A percentile compares a stretch with the other conserved stretches of the same genome.
Conservation (phyloP, 2,888 invertebrate genomes). For the Plagodis pulveraria region DNA sequence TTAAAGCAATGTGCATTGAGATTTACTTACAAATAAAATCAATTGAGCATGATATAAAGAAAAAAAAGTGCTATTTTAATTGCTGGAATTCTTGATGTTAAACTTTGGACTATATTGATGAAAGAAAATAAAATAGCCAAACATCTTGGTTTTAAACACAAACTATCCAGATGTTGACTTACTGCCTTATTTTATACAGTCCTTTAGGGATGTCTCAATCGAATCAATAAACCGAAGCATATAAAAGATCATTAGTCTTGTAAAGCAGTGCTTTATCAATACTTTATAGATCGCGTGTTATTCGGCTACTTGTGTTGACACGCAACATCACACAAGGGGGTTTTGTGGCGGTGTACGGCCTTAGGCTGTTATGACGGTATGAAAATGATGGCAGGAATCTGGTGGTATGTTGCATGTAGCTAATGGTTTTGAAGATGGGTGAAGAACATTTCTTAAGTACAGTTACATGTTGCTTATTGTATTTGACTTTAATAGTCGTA, state of each 20-base stretch:
- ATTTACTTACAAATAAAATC: too few relatives aligned
- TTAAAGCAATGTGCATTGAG: too few relatives aligned
- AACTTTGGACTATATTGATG: too few relatives aligned
- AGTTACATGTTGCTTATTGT: conserved; percentile 7
- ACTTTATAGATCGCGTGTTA: conserved; percentile 32
- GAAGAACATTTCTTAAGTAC: conserved; percentile 12
- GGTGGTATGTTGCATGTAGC: conserved; percentile 20
- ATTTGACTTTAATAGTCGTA: background rate
- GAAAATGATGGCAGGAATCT: conserved; percentile 23
- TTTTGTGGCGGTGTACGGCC: conserved; percentile 23
- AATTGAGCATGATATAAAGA: too few relatives aligned
- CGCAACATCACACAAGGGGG: conserved; percentile 37
- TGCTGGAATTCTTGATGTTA: too few relatives aligned
- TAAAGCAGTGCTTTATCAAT: conserved; percentile 69
- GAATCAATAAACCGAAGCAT: conserved; percentile 77
- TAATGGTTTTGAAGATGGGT: conserved; percentile 17
- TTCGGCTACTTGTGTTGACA: conserved; percentile 71
- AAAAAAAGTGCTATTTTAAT: too few relatives aligned
- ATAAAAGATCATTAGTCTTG: conserved; percentile 81
- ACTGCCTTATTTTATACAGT: conserved; percentile 8
- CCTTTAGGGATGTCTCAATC: conserved; percentile 73
- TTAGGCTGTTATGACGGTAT: conserved; percentile 24
- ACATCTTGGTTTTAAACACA: too few relatives aligned
- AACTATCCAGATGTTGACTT: background rate
- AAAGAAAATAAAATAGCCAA: background rate